Evolutionary conservation across 2,113 vertebrate species (phyloP).

Genomic region (Rafetus swinhoei): DNA sequence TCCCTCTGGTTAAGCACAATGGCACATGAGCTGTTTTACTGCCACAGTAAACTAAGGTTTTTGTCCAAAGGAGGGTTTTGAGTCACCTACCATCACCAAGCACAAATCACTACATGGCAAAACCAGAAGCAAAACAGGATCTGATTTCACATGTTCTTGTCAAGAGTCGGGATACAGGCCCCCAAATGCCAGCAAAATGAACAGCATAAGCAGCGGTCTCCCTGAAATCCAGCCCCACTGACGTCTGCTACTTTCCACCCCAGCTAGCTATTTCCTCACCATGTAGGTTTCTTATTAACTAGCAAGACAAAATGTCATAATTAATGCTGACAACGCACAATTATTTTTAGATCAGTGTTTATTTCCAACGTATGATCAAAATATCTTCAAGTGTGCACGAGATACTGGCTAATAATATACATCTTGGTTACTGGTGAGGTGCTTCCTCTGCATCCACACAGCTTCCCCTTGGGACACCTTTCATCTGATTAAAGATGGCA

Average conservation of each 20-base stretch:
- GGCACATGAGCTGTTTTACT: not conserved
- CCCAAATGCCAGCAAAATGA: not conserved
- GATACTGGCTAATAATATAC: not conserved
- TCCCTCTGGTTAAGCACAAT: not conserved
- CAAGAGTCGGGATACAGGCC: not conserved
- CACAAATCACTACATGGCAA: accelerated
- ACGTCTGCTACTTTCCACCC: not conserved
- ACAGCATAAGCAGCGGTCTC: not conserved
- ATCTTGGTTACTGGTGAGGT: not conserved
- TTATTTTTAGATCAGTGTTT: not conserved
- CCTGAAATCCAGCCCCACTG: not conserved
- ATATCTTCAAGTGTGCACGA: not conserved
- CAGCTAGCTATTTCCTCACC: not conserved
- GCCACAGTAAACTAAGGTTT: not conserved
- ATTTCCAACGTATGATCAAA: not conserved
- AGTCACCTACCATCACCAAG: not conserved
- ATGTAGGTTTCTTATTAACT: not conserved
- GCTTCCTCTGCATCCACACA: not conserved
- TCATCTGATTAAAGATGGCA: not conserved
- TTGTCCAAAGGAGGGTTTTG: not conserved
- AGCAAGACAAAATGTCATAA: not conserved
- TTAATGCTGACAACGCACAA: not conserved
- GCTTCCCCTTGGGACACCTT: not conserved
- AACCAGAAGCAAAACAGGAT: accelerated
- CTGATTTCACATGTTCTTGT: not conserved